phyloP scores from a whole-genome alignment of 2,888 invertebrate species.

The Allacma fusca region DNA sequence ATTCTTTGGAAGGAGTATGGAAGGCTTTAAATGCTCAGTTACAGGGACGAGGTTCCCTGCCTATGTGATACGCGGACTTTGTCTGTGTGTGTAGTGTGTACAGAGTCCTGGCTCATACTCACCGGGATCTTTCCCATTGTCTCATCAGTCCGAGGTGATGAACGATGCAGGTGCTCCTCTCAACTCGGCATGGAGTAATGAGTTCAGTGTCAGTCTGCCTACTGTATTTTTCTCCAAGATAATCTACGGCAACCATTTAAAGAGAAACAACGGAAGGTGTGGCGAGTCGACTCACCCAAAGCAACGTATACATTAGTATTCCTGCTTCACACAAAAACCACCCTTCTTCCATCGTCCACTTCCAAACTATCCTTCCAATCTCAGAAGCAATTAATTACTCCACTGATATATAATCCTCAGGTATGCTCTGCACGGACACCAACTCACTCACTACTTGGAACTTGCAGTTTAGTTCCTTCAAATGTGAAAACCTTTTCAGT shows the following conservation, averaged over 20 bases:
- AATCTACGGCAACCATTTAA: neutral
- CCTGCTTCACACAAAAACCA: neutral
- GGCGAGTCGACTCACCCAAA: neutral
- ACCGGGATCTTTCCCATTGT: neutral
- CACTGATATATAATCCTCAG: no score
- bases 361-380: no score
- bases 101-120: neutral
- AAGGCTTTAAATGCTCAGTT: no score
- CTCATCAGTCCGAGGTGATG: constrained; percentile 28
- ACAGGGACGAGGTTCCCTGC: no score
- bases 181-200: constrained; percentile 57
- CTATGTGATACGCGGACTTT: no score
- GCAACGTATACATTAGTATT: neutral
- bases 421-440: no score
- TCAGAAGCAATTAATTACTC: no score
- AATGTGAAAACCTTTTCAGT: no score
- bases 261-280: neutral
- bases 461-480: no score
- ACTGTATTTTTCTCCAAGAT: constrained; percentile 50
- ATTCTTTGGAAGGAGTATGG: no score
- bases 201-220: constrained; percentile 56
- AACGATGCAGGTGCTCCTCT: constrained; percentile 42
- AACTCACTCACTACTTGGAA: no score
- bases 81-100: no score
- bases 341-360: neutral